Evolutionary conservation across 2,113 vertebrate species (phyloP).

Genomic region (Phainopepla nitens): DNA sequence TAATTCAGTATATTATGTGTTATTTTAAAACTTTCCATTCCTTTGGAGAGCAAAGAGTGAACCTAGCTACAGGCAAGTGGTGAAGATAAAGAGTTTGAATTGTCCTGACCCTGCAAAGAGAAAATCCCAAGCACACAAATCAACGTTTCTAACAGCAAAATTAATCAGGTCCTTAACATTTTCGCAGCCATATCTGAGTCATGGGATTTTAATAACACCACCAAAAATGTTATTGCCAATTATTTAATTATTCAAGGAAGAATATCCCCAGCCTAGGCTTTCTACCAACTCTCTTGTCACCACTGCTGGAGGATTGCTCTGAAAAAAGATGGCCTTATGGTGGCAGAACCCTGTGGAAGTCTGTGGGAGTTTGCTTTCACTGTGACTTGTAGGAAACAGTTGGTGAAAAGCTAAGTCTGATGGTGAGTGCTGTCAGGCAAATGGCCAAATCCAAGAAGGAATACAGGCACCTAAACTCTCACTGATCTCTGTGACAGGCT

Average conservation of each 20-base stretch:
- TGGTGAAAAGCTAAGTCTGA: slow-evolving; percentile 32
- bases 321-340: neutral
- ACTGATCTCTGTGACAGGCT: neutral
- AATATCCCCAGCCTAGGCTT: neutral
- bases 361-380: slow-evolving; percentile 41
- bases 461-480: neutral
- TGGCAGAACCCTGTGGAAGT: slow-evolving; percentile 23
- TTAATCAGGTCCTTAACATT: neutral
- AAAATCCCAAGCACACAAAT: neutral
- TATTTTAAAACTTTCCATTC: neutral
- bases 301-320: neutral
- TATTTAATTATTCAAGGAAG: slow-evolving; percentile 26
- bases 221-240: neutral
- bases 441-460: neutral
- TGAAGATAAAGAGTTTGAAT: neutral
- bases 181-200: neutral
- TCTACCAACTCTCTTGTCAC: neutral
- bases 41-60: neutral
- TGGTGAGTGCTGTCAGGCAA: neutral
- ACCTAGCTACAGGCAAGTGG: neutral
- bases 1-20: neutral
- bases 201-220: neutral
- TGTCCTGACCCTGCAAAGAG: neutral
- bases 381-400: slow-evolving; percentile 17
- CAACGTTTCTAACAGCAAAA: neutral